Percentiles rank a stretch among this genome's conserved stretches.
Evolutionary conservation across 2,113 vertebrate species (phyloP).

Genomic region (Aythya baeri): DNA sequence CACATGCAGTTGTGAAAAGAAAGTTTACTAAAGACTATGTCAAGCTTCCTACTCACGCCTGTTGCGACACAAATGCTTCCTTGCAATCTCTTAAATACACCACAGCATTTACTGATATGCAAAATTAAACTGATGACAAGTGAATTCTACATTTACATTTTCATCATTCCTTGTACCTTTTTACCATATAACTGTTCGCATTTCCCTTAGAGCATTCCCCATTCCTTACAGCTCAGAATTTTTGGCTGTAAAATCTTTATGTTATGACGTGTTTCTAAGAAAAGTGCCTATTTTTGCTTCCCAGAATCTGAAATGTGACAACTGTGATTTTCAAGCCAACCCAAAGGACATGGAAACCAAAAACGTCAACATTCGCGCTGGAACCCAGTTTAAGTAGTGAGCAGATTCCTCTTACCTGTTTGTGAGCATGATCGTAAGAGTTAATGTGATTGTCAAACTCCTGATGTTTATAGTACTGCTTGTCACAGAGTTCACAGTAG

Average conservation of each 20-base stretch:
- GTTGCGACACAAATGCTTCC: background rate
- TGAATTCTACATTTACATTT: background rate
- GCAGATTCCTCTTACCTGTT: constrained; percentile 85
- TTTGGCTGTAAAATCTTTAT: background rate
- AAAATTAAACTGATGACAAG: background rate
- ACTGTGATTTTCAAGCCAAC: background rate
- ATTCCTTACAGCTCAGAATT: background rate
- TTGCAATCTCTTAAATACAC: background rate
- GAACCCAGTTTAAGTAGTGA: background rate
- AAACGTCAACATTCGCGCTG: background rate
- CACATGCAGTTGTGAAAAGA: background rate
- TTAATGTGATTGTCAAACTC: constrained; percentile 99
- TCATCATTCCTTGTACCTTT: background rate
- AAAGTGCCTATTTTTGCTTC: background rate
- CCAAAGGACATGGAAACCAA: background rate
- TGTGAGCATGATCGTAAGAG: constrained; percentile 97
- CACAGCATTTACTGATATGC: background rate
- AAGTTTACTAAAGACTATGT: background rate
- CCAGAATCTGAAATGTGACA: background rate
- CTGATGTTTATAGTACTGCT: constrained; percentile 96
- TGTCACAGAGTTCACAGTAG: constrained; percentile 96
- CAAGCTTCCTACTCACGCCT: background rate
- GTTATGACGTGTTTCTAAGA: background rate
- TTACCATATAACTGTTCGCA: background rate
- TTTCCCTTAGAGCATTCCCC: background rate